These are phyloP conservation scores for Barnardius zonarius DNA, from an alignment of 2,113 vertebrate species.

Conservation along the genomic window DNA sequence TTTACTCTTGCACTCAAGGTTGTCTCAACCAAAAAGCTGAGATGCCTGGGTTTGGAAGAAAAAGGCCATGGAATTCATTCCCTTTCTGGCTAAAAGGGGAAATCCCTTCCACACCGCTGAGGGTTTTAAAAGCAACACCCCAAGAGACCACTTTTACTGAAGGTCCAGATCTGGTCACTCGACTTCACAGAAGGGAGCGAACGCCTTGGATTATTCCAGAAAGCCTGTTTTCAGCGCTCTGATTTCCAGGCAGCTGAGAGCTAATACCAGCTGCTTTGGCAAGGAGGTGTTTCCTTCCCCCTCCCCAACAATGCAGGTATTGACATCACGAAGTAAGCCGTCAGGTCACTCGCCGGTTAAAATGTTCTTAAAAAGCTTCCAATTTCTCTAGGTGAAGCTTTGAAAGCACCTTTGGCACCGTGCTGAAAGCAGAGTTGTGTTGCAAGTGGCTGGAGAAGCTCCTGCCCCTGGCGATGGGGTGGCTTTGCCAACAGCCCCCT, in stretches of 20 bases:
- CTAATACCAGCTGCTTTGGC: background rate
- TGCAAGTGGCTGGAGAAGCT: background rate
- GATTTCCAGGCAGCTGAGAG: background rate
- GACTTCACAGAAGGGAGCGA: background rate
- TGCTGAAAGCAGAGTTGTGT: background rate
- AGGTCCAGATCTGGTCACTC: background rate
- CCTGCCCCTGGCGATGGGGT: background rate
- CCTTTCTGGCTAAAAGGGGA: background rate
- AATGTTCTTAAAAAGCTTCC: background rate
- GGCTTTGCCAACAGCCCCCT: background rate
- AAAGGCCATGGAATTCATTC: fast-evolving
- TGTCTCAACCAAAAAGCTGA: background rate
- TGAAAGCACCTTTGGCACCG: background rate
- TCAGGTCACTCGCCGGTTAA: background rate
- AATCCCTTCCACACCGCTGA: background rate
- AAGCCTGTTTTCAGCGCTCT: background rate
- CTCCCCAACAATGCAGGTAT: background rate
- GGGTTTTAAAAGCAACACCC: background rate
- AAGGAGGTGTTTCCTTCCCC: background rate
- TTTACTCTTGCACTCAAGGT: background rate
- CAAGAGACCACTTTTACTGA: background rate
- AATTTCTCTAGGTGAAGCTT: background rate
- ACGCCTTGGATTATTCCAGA: background rate
- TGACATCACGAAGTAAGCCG: background rate
- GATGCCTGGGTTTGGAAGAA: background rate